These are phyloP conservation scores for Troides helena DNA, from an alignment of 2,888 invertebrate species.

Conservation along the genomic window DNA sequence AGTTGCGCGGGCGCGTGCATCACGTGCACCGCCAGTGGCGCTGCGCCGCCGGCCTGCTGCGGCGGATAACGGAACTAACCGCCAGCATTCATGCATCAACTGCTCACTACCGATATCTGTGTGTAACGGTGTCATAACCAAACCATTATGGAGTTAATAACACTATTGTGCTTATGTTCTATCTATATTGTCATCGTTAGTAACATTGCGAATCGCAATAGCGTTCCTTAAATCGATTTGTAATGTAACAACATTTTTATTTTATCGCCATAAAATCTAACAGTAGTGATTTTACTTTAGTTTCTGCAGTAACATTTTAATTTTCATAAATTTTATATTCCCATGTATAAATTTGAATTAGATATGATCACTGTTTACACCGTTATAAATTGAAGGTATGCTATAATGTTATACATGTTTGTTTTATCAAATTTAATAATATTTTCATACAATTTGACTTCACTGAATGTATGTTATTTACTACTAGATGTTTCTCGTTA, in stretches of 20 bases:
- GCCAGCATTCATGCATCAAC: constrained; percentile 61
- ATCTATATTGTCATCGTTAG: constrained; percentile 7
- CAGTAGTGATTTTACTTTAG: not conserved
- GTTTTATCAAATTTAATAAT: not conserved
- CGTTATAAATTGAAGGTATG: not conserved
- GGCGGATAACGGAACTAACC: constrained; percentile 61
- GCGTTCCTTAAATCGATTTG: not conserved
- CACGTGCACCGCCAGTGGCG: constrained; percentile 70
- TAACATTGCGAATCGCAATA: not conserved
- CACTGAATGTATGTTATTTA: not conserved
- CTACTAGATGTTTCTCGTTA: not conserved
- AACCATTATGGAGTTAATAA: constrained; percentile 26
- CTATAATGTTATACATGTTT: not conserved
- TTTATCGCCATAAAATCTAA: not conserved
- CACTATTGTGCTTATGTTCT: constrained; percentile 13
- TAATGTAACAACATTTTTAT: not conserved
- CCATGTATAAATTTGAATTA: not conserved
- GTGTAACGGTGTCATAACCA: constrained; percentile 27
- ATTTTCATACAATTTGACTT: not conserved
- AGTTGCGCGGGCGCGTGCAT: constrained; percentile 70
- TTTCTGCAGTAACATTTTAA: not conserved
- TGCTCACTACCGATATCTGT: constrained; percentile 39
- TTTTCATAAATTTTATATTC: not conserved
- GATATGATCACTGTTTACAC: not conserved
- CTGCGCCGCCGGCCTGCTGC: constrained; percentile 54